Conservation (phyloP, 2,113 vertebrate species). For the Arvicanthis niloticus region DNA sequence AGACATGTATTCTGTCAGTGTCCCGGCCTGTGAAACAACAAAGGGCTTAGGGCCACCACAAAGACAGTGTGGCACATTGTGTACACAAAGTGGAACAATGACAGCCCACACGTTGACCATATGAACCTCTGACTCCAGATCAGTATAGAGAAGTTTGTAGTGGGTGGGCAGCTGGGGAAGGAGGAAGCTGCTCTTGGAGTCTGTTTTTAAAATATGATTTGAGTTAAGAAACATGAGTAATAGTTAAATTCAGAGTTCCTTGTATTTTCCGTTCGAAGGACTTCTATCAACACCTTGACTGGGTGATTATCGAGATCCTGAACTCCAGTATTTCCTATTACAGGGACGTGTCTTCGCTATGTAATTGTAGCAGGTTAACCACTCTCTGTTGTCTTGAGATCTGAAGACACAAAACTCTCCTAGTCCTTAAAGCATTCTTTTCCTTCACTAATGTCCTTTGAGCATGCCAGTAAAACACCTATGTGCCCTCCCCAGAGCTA, state of each 20-base stretch:
- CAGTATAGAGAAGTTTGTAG: not conserved
- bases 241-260: not conserved
- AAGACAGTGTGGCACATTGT: not conserved
- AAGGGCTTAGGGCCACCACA: not conserved
- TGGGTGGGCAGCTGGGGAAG: not conserved
- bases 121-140: not conserved
- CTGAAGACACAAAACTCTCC: conserved; percentile 71
- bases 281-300: not conserved
- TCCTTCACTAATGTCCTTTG: conserved; percentile 84
- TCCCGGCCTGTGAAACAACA: conserved; percentile 16
- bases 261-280: not conserved
- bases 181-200: too few species aligned
- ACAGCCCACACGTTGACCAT: not conserved
- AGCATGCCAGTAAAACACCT: conserved; percentile 85
- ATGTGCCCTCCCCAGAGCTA: conserved; percentile 72
- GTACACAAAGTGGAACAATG: not conserved
- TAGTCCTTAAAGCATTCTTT: conserved; percentile 64
- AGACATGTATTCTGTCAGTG: not conserved
- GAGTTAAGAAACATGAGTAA: not conserved
- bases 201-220: conserved; percentile 18
- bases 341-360: not conserved
- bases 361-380: not conserved
- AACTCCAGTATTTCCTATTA: not conserved
- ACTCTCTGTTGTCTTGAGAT: conserved; percentile 65
- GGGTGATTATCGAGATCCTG: not conserved